These are phyloP conservation scores for Galemys pyrenaicus DNA, from an alignment of 2,113 vertebrate genomes.

Conservation along the genomic window DNA sequence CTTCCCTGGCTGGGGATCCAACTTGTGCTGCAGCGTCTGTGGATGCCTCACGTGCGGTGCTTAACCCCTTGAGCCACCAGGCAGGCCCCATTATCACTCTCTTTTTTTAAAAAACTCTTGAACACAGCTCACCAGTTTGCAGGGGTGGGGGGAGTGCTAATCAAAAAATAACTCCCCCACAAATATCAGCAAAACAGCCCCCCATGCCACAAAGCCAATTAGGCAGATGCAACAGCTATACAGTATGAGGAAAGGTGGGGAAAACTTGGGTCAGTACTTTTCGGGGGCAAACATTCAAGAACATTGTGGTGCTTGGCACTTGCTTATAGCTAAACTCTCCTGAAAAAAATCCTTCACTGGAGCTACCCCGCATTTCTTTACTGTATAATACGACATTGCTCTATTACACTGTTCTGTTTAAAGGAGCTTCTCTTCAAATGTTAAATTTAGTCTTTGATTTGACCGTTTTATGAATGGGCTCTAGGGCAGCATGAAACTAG, in stretches of 20 bases:
- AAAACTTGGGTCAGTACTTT: neutral
- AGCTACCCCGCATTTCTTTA: neutral
- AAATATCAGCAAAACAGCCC: neutral
- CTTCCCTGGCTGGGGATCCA: too few relatives aligned
- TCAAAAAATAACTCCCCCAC: slow-evolving; percentile 20
- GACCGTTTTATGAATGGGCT: neutral
- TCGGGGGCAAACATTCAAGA: neutral
- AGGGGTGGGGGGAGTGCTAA: neutral
- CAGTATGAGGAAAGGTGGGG: neutral
- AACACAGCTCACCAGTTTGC: neutral
- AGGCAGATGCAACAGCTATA: neutral
- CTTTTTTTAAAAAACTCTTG: neutral
- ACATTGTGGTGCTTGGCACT: neutral
- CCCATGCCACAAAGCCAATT: neutral
- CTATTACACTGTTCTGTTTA: slow-evolving; percentile 19
- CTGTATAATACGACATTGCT: neutral
- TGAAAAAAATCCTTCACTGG: slow-evolving; percentile 2
- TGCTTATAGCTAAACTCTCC: neutral
- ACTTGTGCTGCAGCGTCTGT: too few relatives aligned
- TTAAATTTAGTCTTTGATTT: slow-evolving; percentile 32
- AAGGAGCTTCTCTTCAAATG: slow-evolving; percentile 13
- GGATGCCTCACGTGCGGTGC: too few relatives aligned
- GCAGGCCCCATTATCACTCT: too few relatives aligned
- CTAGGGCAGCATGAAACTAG: neutral
- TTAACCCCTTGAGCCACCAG: too few relatives aligned